Conservation (phyloP, 2,113 vertebrate species). For the Sorex fumeus region DNA sequence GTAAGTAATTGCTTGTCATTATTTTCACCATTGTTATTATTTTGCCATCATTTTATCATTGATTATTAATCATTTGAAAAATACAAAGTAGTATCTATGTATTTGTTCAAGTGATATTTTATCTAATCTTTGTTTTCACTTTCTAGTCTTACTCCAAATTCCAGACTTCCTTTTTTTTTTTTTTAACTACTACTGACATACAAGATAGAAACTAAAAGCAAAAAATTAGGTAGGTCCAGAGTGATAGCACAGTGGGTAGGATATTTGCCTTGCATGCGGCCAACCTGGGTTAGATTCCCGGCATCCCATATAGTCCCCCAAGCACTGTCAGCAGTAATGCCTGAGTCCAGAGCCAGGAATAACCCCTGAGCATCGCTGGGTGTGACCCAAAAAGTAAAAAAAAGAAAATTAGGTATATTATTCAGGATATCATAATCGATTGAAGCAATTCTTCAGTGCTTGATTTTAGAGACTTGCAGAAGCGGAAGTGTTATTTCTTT, state of each 20-base stretch:
- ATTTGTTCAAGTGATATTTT: slow-evolving; percentile 10
- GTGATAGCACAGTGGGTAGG: no score
- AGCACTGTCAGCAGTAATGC: no score
- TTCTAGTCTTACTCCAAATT: slow-evolving; percentile 7
- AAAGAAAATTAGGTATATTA: slow-evolving; percentile 38
- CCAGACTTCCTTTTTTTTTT: neutral
- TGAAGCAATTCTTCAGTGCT: slow-evolving; percentile 1
- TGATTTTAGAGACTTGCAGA: slow-evolving; percentile 53
- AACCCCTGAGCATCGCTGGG: no score
- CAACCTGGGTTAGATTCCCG: no score
- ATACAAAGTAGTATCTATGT: neutral
- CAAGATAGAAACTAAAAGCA: slow-evolving; percentile 34
- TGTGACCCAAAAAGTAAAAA: no score
- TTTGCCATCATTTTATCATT: slow-evolving; percentile 11
- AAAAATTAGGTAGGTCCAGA: no score
- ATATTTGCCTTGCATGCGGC: no score
- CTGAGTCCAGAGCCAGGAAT: no score
- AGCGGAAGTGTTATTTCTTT: slow-evolving; percentile 36
- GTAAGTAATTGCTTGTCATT: neutral
- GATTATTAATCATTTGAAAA: slow-evolving; percentile 12
- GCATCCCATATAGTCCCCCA: no score
- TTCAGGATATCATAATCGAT: slow-evolving; percentile 23
- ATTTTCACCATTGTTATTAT: no score
- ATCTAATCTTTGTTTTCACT: neutral
- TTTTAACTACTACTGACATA: neutral